A percentile compares a stretch with the other conserved stretches of the same genome.
Conservation (phyloP, 2,113 vertebrate genomes). For the Cettia cetti region DNA sequence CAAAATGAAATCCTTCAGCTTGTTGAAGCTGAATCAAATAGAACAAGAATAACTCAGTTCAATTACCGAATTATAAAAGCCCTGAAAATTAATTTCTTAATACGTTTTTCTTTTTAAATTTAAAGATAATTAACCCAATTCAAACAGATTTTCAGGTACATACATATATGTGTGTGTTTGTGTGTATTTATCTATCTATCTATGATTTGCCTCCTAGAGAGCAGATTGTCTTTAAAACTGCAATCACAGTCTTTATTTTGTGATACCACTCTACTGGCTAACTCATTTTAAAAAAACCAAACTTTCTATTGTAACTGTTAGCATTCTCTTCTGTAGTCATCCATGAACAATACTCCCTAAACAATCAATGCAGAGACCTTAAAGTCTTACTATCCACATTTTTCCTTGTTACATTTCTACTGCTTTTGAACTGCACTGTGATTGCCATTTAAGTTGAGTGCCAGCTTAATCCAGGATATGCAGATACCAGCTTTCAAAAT, state of each 20-base stretch:
- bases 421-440: slow-evolving; percentile 30
- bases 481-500: slow-evolving; percentile 26
- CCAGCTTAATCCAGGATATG: slow-evolving; percentile 41
- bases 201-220: background rate
- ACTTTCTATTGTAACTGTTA: slow-evolving; percentile 11
- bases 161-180: background rate
- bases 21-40: background rate
- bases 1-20: background rate
- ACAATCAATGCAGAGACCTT: background rate
- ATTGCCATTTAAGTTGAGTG: background rate
- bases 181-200: background rate
- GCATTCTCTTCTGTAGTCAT: background rate
- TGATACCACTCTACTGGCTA: background rate
- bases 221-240: background rate
- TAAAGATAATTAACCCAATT: background rate
- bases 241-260: background rate
- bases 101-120: background rate
- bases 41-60: background rate
- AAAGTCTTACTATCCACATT: background rate
- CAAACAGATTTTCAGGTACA: background rate
- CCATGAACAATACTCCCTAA: background rate
- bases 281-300: background rate
- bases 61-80: background rate
- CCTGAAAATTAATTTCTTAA: background rate
- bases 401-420: background rate